These are phyloP conservation scores for Thalassophryne amazonica DNA, from an alignment of 2,797 vertebrate genomes.

Conservation along the genomic window DNA sequence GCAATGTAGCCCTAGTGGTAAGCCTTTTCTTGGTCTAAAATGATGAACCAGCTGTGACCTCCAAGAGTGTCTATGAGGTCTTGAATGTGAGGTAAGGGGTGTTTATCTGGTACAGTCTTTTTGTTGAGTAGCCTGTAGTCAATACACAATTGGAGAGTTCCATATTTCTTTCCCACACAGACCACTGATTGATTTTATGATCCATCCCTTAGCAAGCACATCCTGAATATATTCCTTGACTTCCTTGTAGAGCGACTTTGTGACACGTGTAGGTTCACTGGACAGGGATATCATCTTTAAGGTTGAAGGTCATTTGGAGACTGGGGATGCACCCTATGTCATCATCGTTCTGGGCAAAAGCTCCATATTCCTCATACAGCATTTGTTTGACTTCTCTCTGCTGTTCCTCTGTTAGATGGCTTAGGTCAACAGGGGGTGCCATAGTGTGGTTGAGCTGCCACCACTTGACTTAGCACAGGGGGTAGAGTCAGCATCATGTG, in stretches of 20 bases:
- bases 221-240: slow-evolving; percentile 2
- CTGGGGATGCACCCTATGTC: neutral
- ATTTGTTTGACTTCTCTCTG: too few relatives aligned
- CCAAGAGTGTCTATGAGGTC: neutral
- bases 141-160: too few relatives aligned
- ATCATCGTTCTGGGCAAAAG: neutral
- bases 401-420: too few relatives aligned
- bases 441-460: too few relatives aligned
- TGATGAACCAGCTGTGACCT: neutral
- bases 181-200: too few relatives aligned
- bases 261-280: neutral
- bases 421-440: too few relatives aligned
- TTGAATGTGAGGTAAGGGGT: neutral
- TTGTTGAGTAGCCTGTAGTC: neutral
- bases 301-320: neutral
- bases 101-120: neutral
- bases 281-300: neutral
- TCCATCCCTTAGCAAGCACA: neutral
- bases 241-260: slow-evolving; percentile 1
- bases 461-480: too few relatives aligned
- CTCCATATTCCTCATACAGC: neutral
- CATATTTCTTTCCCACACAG: too few relatives aligned
- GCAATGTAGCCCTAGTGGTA: slow-evolving; percentile 5
- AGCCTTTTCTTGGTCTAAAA: neutral
- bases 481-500: too few relatives aligned